Evolutionary conservation across 2,888 invertebrate species (phyloP), one percentile per base, ranked within the genome.

Genomic region (Pyrochroa serraticornis): DNA sequence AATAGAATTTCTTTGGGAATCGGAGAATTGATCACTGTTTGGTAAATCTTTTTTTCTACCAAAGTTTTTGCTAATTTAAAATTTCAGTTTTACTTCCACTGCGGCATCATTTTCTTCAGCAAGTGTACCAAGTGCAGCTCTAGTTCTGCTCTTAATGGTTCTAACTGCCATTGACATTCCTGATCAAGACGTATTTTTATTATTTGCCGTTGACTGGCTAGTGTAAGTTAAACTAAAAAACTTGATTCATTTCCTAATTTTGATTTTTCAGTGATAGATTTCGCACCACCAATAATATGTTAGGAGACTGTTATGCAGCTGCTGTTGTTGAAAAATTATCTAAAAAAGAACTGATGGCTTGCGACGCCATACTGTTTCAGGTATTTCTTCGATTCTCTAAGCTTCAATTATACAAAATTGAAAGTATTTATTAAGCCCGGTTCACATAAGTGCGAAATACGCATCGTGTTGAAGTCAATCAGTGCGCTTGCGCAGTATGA

Each of bases 171-270:
- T 94, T 47, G 90, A 92, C 72, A 90, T 91, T 9, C 93, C 93
- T 0, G 84, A 88, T 1, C 87, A 89, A 71, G 92, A 93, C 74
- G 91, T 93, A 0, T 91, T 91, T 0, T 78, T 93, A 6, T 81
- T 94, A 6, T 92, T 93, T 73, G 92, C 93, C 50, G 87, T 94
- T 43, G 94, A 94, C 75, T 94, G 94, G 94, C 88, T 94, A 70
- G 91, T 93, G 93, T 94, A 78, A 87, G 91, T 88, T 67, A 65
- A 41, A 48, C 32, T 12, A 0, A 14, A 48, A 9, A n/a, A 42
- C 13, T 44, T 14, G 3, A 22, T 33, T 43, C 9, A 48, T 39
- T 34, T 12, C 34, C 35, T 33, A 42, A 9, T 55, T 35, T 8
- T 38, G 37, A 22, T 1, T 30, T 78, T 81, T 1, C 78, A 93